These are phyloP conservation scores for Noctuana brunneofusca DNA, from an alignment of 2,888 invertebrate genomes.

Conservation along the genomic window DNA sequence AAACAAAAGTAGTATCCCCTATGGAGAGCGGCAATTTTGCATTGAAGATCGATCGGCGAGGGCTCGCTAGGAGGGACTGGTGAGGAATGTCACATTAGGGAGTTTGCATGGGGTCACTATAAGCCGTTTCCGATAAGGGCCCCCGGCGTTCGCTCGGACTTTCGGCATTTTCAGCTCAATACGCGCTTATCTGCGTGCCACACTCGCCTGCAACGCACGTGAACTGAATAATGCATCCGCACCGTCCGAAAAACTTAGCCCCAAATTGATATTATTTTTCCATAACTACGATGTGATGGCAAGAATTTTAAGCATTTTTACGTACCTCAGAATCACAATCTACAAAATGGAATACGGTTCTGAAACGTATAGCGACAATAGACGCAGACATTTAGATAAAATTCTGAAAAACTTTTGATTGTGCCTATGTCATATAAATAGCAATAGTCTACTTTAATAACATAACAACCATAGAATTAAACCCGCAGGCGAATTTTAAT, in stretches of 20 bases:
- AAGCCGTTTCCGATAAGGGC: conserved; percentile 84
- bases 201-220: conserved; percentile 74
- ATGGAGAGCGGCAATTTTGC: conserved; percentile 68
- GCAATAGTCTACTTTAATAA: not conserved
- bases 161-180: conserved; percentile 63
- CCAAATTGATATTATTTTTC: conserved; percentile 77
- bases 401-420: not conserved
- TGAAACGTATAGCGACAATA: not conserved
- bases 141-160: conserved; percentile 56
- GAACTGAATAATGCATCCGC: conserved; percentile 73
- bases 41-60: conserved; percentile 75
- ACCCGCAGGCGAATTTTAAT: not conserved
- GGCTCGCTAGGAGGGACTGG: conserved; percentile 51
- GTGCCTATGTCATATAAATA: not conserved
- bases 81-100: conserved; percentile 78
- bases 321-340: not conserved
- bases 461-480: not conserved
- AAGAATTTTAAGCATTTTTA: not conserved
- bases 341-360: not conserved
- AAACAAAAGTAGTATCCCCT: conserved; percentile 70
- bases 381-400: not conserved
- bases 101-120: conserved; percentile 80
- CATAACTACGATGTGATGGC: conserved; percentile 41
- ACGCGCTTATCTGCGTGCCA: conserved; percentile 74
- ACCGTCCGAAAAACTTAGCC: conserved; percentile 49